Percentiles rank a stretch among this genome's conserved stretches.
Evolutionary conservation across 2,888 invertebrate species (phyloP).

Genomic region (Stenurella melanura): DNA sequence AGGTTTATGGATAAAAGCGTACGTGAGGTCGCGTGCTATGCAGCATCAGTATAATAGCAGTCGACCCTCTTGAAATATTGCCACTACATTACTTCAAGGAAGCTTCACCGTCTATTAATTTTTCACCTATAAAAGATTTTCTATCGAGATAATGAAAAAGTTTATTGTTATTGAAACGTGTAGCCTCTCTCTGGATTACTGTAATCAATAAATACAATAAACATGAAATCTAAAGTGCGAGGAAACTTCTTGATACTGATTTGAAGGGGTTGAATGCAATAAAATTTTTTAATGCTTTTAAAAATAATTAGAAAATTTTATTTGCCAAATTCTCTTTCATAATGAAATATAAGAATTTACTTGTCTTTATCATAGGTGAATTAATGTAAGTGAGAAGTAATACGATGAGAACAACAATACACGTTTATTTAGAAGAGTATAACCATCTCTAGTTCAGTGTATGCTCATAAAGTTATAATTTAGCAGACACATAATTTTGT

Average conservation of each 20-base stretch:
- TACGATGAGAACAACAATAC: no score
- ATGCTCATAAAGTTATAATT: no score
- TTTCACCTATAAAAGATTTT: constrained; percentile 8
- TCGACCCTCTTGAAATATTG: constrained; percentile 24
- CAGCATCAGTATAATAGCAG: constrained; percentile 8
- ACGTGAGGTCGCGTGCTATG: constrained; percentile 22
- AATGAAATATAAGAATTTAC: no score
- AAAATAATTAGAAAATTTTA: no score
- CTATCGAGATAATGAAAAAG: constrained; percentile 6
- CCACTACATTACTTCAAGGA: constrained; percentile 3
- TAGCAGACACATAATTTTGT: no score
- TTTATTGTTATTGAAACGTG: not conserved
- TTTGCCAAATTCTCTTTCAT: no score
- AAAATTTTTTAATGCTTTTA: no score
- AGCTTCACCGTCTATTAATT: constrained; percentile 28
- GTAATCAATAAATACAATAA: not conserved
- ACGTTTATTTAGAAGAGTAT: no score
- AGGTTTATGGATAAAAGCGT: constrained; percentile 33
- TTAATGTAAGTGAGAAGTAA: no score
- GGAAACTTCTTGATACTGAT: not conserved
- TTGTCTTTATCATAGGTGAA: no score
- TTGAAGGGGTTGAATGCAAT: not conserved
- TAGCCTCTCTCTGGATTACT: not conserved
- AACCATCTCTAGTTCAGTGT: no score
- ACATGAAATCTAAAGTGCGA: not conserved